Evolutionary conservation across 1,140 invertebrate genomes (phyloP), one percentile per base, ranked within the genome.

Genomic region (Ganaspis sp.): DNA sequence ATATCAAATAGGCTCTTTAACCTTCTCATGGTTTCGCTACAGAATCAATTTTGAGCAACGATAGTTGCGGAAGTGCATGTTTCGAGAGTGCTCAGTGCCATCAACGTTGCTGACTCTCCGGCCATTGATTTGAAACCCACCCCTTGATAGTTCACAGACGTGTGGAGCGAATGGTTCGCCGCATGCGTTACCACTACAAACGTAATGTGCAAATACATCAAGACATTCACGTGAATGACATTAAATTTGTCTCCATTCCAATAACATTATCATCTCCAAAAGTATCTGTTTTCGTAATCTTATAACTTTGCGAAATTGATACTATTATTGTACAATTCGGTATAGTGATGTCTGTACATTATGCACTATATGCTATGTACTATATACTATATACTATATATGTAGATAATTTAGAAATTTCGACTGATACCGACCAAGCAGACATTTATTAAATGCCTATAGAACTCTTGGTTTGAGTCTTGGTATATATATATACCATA

Each of bases 71-170:
- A 17, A n/a, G 75, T 79, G 78, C 77, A 85, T 80, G 83, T 85
- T 85, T 83, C 74, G 76, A 86, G 81, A 86, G 80, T 82, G 78
- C 83, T 85, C 78, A 81, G 84, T 78, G 83, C 76, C 21, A 42
- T 38, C 42, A 34, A 15, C 71, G 34, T 58, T 38, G 73, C 76
- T 76, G 83, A 83, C 53, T 75, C 81, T 76, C 77, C 75, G 72
- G 79, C 77, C 81, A 77, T 76, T 77, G 81, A 77, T 78, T 81
- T 75, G 79, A 83, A 83, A 84, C 79, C 81, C 75, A 64, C 76
- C 74, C 70, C 64, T 45, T 38, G 45, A 64, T 21, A 70, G 77
- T 75, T 38, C 58, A 45, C 78, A 74, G 78, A 75, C 73, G 83
- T 70, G 81, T 77, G 58, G 49, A 78, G 71, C 75, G 69, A 76